phyloP scores from a whole-genome alignment of 2,888 invertebrate genomes.

The Pachliopta kotzebuea region DNA sequence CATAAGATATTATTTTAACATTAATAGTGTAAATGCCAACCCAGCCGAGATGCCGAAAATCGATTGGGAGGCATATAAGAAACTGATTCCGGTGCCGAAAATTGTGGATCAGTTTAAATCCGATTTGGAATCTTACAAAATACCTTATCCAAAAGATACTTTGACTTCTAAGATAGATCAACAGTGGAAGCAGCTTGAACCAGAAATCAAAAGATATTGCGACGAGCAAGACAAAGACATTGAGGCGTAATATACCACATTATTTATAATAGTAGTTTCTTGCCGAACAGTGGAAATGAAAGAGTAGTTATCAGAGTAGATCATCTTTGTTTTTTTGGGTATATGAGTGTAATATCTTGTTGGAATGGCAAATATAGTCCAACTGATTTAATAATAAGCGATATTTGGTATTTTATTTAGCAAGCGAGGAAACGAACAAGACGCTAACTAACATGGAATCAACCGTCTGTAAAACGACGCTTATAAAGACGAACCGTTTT shows the following conservation, averaged over 20 bases:
- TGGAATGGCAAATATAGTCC: no score
- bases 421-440: no score
- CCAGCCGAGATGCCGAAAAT: constrained; percentile 61
- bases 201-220: constrained; percentile 50
- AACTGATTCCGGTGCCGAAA: constrained; percentile 49
- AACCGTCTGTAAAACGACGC: no score
- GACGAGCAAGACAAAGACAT: constrained; percentile 49
- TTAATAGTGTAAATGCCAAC: constrained; percentile 52
- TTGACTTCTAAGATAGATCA: constrained; percentile 52
- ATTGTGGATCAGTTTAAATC: constrained; percentile 60
- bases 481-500: no score
- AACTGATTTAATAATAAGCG: neutral
- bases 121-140: constrained; percentile 46
- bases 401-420: no score
- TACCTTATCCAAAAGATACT: constrained; percentile 60
- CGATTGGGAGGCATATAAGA: constrained; percentile 61
- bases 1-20: neutral
- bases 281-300: no score
- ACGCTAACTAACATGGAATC: no score
- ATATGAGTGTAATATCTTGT: neutral
- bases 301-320: no score
- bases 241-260: constrained; percentile 39
- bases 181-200: constrained; percentile 56
- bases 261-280: no score
- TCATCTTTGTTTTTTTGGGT: neutral